Evolutionary conservation across 2,113 vertebrate species (phyloP).

Genomic region (Anas platyrhynchos): DNA sequence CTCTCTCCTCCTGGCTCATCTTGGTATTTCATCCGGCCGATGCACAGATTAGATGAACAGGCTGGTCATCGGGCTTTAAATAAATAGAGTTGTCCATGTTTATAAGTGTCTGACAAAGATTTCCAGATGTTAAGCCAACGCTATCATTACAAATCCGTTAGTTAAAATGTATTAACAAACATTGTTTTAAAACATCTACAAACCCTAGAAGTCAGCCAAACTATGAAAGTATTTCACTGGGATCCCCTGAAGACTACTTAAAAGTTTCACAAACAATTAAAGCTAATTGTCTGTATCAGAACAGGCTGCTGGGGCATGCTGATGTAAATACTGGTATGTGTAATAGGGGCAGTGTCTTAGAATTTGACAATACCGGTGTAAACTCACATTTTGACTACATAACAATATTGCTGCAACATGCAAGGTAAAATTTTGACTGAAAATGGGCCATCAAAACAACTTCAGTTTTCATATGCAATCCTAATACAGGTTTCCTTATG

Average conservation of each 20-base stretch:
- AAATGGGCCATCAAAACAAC: neutral
- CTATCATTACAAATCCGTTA: neutral
- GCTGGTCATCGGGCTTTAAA: conserved; percentile 1
- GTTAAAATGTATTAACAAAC: conserved; percentile 13
- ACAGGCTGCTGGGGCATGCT: neutral
- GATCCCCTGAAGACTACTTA: neutral
- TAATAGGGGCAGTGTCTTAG: neutral
- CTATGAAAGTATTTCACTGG: neutral
- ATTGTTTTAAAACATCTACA: neutral
- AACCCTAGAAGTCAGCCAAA: neutral
- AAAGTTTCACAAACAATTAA: neutral
- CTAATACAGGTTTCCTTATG: neutral
- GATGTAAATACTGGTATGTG: neutral
- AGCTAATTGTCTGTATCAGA: neutral
- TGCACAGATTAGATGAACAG: neutral
- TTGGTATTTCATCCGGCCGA: neutral
- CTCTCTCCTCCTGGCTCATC: neutral
- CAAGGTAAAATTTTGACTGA: neutral
- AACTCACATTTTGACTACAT: neutral
- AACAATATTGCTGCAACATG: neutral
- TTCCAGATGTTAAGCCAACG: conserved; percentile 24
- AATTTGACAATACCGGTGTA: neutral
- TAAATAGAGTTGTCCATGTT: conserved; percentile 33
- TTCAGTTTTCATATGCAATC: neutral
- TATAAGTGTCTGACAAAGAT: conserved; percentile 22